Base-by-base conservation (phyloP, 2,113 vertebrate species). In the Neofelis nebulosa region DNA sequence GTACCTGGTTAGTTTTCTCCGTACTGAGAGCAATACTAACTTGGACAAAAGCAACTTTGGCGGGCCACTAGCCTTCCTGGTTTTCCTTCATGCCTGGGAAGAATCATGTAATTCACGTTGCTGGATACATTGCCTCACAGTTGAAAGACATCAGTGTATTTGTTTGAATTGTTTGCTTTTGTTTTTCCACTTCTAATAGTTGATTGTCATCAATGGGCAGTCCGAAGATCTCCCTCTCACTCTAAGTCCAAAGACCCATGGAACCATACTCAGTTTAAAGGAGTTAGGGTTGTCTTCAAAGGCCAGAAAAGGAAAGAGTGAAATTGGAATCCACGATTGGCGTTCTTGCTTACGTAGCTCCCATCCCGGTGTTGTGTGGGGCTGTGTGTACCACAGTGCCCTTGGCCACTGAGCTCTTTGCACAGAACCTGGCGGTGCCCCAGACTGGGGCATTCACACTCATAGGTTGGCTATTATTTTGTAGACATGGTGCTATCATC, bases 361-460 rank as follows among this genome's bases (percentile, higher is more conserved):
- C 25, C 45, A 29, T 55, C 9, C 3, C 45, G 18, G 48, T n/a
- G 45, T 4, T 12, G 12, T 2, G 33, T 33, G 4, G 1, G 23
- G 13, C 15, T 50, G 3, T 29, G 50, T 29, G 10, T 2, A 15
- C 6, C 27, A 5, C 15, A 3, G 0, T 18, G 5, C 50, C 45
- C 23, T 80, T 21, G 11, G 3, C n/a, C 52, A 13, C 36, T 10
- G 3, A 19, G 36, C 13, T 45, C 5, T 94, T 27, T 9, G 29
- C n/a, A 78, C 7, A 23, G 52, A 23, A 18, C 8, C 12, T 6
- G 1, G 36, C 5, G 8, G 0, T 11, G 27, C 7, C 12, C 1
- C 25, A 89, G 69, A 29, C 41, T 29, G 6, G 13, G 38, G 23
- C 2, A 41, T 48, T 94, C 41, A 87, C 11, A 52, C 13, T n/a